Percentiles rank a stretch among this genome's conserved stretches.
Evolutionary conservation across 2,888 invertebrate species (phyloP).

Genomic region (Eustalomyia histrio): DNA sequence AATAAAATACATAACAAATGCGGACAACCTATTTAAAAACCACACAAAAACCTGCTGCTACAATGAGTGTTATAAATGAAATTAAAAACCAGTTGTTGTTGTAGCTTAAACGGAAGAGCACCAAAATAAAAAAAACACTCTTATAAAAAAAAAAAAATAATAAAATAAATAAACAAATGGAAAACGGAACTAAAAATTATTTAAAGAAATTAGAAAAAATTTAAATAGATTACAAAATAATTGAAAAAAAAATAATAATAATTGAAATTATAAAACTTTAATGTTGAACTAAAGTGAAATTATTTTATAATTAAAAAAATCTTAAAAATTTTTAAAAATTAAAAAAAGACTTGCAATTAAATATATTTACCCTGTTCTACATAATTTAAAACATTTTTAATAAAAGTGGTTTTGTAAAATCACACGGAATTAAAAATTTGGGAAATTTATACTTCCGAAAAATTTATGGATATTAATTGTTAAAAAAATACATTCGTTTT

Average conservation of each 20-base stretch:
- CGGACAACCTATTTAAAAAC: constrained; percentile 1
- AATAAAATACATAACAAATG: constrained; percentile 10
- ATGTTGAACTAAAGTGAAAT: too few relatives aligned
- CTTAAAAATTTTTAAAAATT: too few relatives aligned
- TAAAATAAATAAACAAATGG: neutral
- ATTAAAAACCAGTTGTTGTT: constrained; percentile 62
- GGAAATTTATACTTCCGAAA: too few relatives aligned
- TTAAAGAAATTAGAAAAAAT: neutral
- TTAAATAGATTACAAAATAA: neutral
- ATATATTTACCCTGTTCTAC: too few relatives aligned
- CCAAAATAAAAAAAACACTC: constrained; percentile 6
- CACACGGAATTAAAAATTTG: too few relatives aligned
- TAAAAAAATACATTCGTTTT: too few relatives aligned
- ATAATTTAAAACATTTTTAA: too few relatives aligned
- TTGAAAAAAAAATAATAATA: neutral
- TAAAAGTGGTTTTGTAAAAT: too few relatives aligned
- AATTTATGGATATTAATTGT: too few relatives aligned
- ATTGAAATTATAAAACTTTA: too few relatives aligned
- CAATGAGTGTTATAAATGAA: constrained; percentile 5
- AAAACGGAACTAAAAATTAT: neutral
- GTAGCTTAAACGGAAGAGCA: constrained; percentile 59
- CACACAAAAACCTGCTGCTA: constrained; percentile 1
- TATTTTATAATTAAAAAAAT: too few relatives aligned
- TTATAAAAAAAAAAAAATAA: constrained; percentile 3
- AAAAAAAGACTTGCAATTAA: too few relatives aligned